Percentiles rank a stretch among this genome's conserved stretches.
These are phyloP conservation scores for Acrobeloides nanus DNA, from an alignment of 2,888 invertebrate genomes.

Conservation along the genomic window DNA sequence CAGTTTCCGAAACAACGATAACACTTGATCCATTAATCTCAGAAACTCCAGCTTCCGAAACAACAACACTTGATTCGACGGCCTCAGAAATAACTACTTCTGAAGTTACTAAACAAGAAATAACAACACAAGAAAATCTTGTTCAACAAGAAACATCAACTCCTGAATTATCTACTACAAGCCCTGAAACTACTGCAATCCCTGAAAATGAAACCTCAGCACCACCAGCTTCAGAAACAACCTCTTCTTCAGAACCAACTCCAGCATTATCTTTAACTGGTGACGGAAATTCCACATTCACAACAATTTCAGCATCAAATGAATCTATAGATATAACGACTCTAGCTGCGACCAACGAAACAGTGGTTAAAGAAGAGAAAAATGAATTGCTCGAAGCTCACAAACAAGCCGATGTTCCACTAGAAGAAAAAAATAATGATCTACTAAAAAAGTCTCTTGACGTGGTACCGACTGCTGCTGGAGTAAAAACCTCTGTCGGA, in stretches of 20 bases:
- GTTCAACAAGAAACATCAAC: background rate
- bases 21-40: too few relatives aligned
- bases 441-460: too few relatives aligned
- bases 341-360: background rate
- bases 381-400: too few relatives aligned
- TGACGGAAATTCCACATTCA: conserved; percentile 10
- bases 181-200: background rate
- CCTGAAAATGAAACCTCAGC: background rate
- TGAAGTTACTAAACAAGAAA: background rate
- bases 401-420: too few relatives aligned
- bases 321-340: too few relatives aligned
- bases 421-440: too few relatives aligned
- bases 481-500: too few relatives aligned
- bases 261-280: conserved; percentile 5
- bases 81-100: background rate
- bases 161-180: conserved; percentile 2
- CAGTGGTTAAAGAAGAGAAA: conserved; percentile 1
- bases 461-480: too few relatives aligned
- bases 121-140: background rate
- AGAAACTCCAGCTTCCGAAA: too few relatives aligned
- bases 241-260: conserved; percentile 7
- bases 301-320: background rate
- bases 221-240: background rate
- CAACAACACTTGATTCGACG: too few relatives aligned
- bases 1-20: too few relatives aligned